Evolutionary conservation across 2,888 invertebrate genomes (phyloP).

Genomic region (Agonopterix alstromeriana): DNA sequence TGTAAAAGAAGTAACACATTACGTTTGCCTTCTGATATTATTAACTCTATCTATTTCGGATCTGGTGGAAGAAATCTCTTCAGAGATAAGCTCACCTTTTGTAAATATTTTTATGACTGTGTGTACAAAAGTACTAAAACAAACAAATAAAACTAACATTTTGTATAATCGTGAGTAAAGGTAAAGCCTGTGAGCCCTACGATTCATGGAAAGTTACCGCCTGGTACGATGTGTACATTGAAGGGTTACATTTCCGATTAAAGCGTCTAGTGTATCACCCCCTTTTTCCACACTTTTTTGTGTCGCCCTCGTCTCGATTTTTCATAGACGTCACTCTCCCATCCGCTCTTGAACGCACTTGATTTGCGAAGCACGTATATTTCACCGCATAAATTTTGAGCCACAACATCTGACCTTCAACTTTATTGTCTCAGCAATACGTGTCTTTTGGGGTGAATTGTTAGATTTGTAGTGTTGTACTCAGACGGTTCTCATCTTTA

Average conservation of each 20-base stretch:
- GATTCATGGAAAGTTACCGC: constrained; percentile 3
- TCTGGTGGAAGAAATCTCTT: too few relatives aligned
- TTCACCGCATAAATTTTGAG: constrained; percentile 21
- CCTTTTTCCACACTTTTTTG: constrained; percentile 51
- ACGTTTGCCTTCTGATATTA: too few relatives aligned
- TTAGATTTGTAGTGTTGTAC: constrained; percentile 10
- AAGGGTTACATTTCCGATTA: constrained; percentile 55
- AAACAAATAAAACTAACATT: too few relatives aligned
- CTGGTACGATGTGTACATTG: constrained; percentile 7
- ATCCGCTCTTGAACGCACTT: constrained; percentile 70
- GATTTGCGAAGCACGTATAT: constrained; percentile 71
- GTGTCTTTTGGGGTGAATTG: background rate
- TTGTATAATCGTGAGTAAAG: too few relatives aligned
- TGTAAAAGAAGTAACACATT: too few relatives aligned
- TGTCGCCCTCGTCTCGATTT: constrained; percentile 70
- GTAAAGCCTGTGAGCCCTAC: too few relatives aligned
- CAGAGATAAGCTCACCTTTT: too few relatives aligned
- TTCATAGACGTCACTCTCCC: constrained; percentile 63
- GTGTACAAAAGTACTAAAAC: too few relatives aligned
- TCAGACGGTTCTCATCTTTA: constrained; percentile 38
- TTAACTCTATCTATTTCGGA: too few relatives aligned
- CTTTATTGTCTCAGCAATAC: constrained; percentile 26
- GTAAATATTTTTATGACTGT: too few relatives aligned
- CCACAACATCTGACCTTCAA: constrained; percentile 26
- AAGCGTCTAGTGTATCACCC: constrained; percentile 53